These are phyloP conservation scores for Myathropa florea DNA, from an alignment of 2,888 invertebrate genomes.

Conservation along the genomic window DNA sequence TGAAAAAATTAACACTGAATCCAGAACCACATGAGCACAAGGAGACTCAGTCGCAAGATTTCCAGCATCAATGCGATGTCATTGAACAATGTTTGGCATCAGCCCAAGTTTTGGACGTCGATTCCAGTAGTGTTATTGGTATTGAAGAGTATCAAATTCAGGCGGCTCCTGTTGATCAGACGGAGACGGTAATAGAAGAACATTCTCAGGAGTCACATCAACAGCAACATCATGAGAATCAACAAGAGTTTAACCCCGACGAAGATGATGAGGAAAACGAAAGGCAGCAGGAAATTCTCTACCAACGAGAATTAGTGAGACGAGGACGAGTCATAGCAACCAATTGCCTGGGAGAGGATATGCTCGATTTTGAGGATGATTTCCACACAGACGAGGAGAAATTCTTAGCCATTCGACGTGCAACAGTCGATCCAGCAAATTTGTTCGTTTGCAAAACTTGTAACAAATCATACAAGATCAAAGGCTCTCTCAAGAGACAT, in stretches of 20 bases:
- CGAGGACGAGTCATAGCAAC: slow-evolving; percentile 53
- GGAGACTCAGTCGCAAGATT: slow-evolving; percentile 4
- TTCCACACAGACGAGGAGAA: slow-evolving; percentile 59
- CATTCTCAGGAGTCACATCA: background rate
- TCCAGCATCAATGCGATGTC: slow-evolving; percentile 48
- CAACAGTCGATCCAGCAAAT: slow-evolving; percentile 14
- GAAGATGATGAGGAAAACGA: slow-evolving; percentile 1
- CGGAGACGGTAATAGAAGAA: slow-evolving; percentile 20
- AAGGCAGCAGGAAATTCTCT: slow-evolving; percentile 51
- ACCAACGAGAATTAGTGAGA: slow-evolving; percentile 21
- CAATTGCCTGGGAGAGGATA: slow-evolving; percentile 70
- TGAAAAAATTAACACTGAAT: slow-evolving; percentile 73
- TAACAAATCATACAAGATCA: slow-evolving; percentile 91
- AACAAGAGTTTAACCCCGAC: no score
- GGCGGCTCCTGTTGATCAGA: background rate
- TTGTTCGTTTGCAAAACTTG: slow-evolving; percentile 85
- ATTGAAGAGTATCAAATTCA: slow-evolving; percentile 42
- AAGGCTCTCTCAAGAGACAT: slow-evolving; percentile 89
- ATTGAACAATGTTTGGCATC: slow-evolving; percentile 60
- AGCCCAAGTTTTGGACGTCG: slow-evolving; percentile 39
- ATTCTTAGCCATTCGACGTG: slow-evolving; percentile 42
- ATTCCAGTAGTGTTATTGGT: slow-evolving; percentile 17
- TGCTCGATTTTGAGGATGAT: slow-evolving; percentile 61
- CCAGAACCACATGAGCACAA: background rate
- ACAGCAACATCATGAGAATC: background rate